Conservation (phyloP, 2,113 vertebrate species). For the Baryphthengus martii region DNA sequence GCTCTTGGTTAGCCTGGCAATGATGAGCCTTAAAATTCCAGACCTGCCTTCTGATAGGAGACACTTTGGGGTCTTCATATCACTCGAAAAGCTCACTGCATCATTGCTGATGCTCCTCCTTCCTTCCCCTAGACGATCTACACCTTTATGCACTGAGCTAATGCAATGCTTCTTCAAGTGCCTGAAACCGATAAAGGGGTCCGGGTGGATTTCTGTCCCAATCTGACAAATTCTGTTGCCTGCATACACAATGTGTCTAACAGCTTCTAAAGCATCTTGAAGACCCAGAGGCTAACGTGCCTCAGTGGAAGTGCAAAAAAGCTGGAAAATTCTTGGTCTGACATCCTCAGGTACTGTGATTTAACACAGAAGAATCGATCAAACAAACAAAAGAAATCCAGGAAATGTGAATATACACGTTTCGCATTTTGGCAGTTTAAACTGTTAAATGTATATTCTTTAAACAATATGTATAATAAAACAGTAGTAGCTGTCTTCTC, state of each 20-base stretch:
- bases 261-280: neutral
- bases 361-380: neutral
- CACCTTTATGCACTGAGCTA: neutral
- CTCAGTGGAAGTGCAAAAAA: neutral
- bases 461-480: neutral
- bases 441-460: neutral
- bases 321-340: neutral
- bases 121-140: constrained; percentile 2
- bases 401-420: neutral
- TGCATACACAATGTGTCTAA: neutral
- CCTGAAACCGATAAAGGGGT: neutral
- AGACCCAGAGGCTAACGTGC: neutral
- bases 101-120: constrained; percentile 29
- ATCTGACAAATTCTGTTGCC: neutral
- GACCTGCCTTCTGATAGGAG: neutral
- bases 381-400: neutral
- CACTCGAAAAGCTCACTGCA: constrained; percentile 14
- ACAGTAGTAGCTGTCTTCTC: neutral
- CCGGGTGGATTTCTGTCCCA: neutral
- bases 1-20: neutral
- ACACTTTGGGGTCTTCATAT: neutral
- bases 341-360: neutral
- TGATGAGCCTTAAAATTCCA: neutral
- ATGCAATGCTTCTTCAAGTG: neutral
- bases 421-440: neutral